phyloP scores from a whole-genome alignment of 2,113 vertebrate genomes.

The Xenopus borealis region DNA sequence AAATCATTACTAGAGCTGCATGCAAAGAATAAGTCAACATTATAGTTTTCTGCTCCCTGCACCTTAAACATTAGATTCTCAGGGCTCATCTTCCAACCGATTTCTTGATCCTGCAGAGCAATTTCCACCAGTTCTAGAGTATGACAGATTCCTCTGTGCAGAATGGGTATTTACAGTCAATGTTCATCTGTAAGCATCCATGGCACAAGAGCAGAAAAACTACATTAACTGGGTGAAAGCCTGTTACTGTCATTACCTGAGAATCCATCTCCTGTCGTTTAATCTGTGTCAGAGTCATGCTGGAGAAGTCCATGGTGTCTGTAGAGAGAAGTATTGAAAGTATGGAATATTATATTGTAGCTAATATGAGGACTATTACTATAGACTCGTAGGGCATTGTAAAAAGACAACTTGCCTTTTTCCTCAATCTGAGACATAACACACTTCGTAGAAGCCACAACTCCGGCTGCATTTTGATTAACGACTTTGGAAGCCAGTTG shows the following conservation, averaged over 20 bases:
- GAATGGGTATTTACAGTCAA: too few species aligned
- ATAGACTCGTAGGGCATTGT: too few species aligned
- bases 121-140: too few species aligned
- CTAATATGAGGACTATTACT: too few species aligned
- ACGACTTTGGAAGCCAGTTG: slow-evolving; percentile 85
- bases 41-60: too few species aligned
- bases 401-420: slow-evolving; percentile 64
- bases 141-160: too few species aligned
- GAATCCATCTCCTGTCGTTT: slow-evolving; percentile 97
- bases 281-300: slow-evolving; percentile 93
- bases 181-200: neutral
- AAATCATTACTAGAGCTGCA: too few species aligned
- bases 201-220: fast-evolving
- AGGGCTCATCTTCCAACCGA: too few species aligned
- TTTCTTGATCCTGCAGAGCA: too few species aligned
- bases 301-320: slow-evolving; percentile 96
- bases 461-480: slow-evolving; percentile 82
- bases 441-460: slow-evolving; percentile 91
- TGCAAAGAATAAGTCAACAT: too few species aligned
- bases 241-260: slow-evolving; percentile 69
- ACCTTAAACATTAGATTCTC: too few species aligned
- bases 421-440: slow-evolving; percentile 92
- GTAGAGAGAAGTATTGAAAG: slow-evolving; percentile 18
- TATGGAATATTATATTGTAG: too few species aligned
- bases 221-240: neutral